phyloP scores from a whole-genome alignment of 2,113 vertebrate genomes.

The Crotalus tigris region DNA sequence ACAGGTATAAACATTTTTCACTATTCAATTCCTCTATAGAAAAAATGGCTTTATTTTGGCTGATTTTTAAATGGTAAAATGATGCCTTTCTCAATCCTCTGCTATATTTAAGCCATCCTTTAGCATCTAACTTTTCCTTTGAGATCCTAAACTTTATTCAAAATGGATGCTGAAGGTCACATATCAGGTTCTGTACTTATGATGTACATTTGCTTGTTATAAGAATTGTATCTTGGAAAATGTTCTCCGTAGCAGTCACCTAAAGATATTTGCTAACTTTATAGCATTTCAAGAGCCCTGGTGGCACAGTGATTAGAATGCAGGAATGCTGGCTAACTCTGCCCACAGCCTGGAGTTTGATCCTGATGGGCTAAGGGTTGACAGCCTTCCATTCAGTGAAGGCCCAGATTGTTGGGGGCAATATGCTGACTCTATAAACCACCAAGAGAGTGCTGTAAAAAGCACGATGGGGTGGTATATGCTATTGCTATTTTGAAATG shows the following conservation, averaged over 20 bases:
- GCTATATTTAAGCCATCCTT: neutral
- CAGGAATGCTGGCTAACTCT: neutral
- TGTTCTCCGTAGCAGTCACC: neutral
- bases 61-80: neutral
- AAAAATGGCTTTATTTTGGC: neutral
- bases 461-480: neutral
- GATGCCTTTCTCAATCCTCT: neutral
- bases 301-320: neutral
- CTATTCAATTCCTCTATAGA: neutral
- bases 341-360: neutral
- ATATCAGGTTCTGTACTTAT: neutral
- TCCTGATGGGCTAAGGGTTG: neutral
- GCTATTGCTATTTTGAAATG: neutral
- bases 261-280: neutral
- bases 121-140: neutral
- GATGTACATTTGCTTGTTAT: neutral
- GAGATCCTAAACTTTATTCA: neutral
- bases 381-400: neutral
- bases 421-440: neutral
- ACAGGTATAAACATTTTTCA: neutral
- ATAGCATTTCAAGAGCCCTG: neutral
- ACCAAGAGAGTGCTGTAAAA: neutral
- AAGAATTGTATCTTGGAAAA: neutral
- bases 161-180: neutral
- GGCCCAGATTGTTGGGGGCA: neutral